These are phyloP conservation scores for Drosophila heteroneura DNA, from an alignment of 2,888 invertebrate species.

Conservation along the genomic window DNA sequence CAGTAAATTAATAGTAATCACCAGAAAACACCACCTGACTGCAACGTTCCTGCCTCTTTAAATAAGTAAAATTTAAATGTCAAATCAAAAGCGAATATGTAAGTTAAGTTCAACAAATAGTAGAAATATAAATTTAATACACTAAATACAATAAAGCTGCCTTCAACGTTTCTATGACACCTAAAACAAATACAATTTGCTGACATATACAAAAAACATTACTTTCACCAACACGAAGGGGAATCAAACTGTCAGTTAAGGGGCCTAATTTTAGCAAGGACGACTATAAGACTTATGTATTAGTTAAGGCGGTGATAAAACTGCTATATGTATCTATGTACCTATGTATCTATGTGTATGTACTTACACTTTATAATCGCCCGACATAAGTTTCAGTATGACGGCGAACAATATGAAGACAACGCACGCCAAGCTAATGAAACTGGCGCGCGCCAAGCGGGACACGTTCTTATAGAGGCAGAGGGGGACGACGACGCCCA, in stretches of 20 bases:
- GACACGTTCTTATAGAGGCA: slow-evolving; percentile 92
- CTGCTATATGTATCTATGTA: slow-evolving; percentile 5
- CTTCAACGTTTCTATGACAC: not conserved
- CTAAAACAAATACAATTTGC: slow-evolving; percentile 4
- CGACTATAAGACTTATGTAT: not conserved
- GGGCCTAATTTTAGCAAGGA: not conserved
- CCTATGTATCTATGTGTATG: slow-evolving; percentile 6
- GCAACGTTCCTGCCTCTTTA: not conserved
- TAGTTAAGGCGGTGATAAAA: slow-evolving; percentile 18
- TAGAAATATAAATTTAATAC: not conserved
- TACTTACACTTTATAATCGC: slow-evolving; percentile 89
- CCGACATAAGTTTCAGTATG: slow-evolving; percentile 85
- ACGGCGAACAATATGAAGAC: slow-evolving; percentile 90
- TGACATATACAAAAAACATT: slow-evolving; percentile 6
- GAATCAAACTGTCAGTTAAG: slow-evolving; percentile 2
- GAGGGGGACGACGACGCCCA: slow-evolving; percentile 91
- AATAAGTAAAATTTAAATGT: not conserved
- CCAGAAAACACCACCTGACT: not conserved
- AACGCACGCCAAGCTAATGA: slow-evolving; percentile 88
- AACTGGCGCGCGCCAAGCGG: slow-evolving; percentile 84
- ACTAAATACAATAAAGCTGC: not conserved
- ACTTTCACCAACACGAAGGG: not conserved
- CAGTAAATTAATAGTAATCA: not conserved
- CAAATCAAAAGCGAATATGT: not conserved
- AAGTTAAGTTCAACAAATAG: not conserved